Base-by-base conservation (phyloP, 2,888 invertebrate species). In the Deilephila elpenor region DNA sequence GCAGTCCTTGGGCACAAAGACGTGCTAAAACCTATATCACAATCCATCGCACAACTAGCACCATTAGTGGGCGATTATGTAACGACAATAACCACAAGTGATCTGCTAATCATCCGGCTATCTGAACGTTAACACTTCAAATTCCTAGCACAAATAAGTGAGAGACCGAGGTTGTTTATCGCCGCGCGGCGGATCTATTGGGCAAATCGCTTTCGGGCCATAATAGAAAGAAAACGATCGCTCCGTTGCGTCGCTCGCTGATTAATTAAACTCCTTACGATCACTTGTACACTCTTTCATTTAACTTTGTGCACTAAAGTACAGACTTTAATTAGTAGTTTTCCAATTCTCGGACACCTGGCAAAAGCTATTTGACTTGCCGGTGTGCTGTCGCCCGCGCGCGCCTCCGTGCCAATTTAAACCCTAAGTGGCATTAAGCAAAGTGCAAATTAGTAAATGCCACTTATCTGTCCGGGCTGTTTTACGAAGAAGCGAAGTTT, bases 261-360 rank as follows among this genome's bases (percentile, higher is more conserved):
- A 93, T 92, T 93, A 93, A 94, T 93, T 93, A 92, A 91, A 91
- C 87, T 91, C 88, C 86, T 89, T 90, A 89, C 89, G 87, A 88
- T 83, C 85, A 79, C 88, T 82, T 84, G 85, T 86, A 86, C 85
- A 82, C 86, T 87, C 84, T 89, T 88, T 90, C 88, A 91, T 92
- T 92, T 89, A 89, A 87, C 86, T 87, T 87, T 84, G 84, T 73
- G 80, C 81, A 84, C 84, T 87, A 85, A 89, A 91, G 88, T 91
- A 89, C 82, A 80, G 78, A 84, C 88, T 91, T 92, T 92, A 93
- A 93, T 93, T 93, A 93, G 92, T 89, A 88, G 88, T 91, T 93
- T 92, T 91, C 92, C 89, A 92, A 92, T 91, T 92, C 87, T 88
- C 84, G 87, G 86, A 91, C 91, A 91, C 91, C 89, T 89, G 90